A percentile compares a stretch with the other conserved stretches of the same genome.
These are phyloP conservation scores for Ruditapes philippinarum DNA, from an alignment of 1,140 invertebrate species.

Conservation along the genomic window DNA sequence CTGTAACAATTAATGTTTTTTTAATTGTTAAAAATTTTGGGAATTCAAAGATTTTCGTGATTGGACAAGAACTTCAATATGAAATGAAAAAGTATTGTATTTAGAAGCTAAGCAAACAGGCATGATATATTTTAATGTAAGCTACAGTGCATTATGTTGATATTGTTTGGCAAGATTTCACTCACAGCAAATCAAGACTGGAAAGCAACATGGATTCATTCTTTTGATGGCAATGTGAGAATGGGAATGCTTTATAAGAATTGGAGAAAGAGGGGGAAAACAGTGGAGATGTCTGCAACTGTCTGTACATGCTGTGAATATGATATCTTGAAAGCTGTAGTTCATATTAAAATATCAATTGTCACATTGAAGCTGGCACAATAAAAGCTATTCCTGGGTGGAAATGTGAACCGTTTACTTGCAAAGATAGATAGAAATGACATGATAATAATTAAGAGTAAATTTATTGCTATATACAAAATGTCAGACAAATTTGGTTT, in stretches of 20 bases:
- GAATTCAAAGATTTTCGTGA: no score
- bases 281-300: neutral
- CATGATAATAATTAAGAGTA: no score
- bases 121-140: neutral
- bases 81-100: no score
- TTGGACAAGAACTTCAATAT: no score
- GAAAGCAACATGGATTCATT: neutral
- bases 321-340: neutral
- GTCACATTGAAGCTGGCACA: neutral
- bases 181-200: conserved; percentile 10
- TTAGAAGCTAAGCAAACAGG: no score
- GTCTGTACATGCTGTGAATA: conserved; percentile 2
- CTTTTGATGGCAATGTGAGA: no score
- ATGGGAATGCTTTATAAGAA: no score
- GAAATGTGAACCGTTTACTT: neutral
- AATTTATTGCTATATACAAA: no score
- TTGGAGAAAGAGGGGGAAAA: neutral
- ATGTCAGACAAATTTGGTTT: no score
- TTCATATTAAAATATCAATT: neutral
- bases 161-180: neutral
- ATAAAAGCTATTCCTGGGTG: neutral
- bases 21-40: no score
- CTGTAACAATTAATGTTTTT: no score
- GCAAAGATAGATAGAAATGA: neutral
- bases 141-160: neutral